Percentiles rank a stretch among this genome's conserved stretches.
phyloP scores from a whole-genome alignment of 1,140 invertebrate species.

The Caerostris darwini region DNA sequence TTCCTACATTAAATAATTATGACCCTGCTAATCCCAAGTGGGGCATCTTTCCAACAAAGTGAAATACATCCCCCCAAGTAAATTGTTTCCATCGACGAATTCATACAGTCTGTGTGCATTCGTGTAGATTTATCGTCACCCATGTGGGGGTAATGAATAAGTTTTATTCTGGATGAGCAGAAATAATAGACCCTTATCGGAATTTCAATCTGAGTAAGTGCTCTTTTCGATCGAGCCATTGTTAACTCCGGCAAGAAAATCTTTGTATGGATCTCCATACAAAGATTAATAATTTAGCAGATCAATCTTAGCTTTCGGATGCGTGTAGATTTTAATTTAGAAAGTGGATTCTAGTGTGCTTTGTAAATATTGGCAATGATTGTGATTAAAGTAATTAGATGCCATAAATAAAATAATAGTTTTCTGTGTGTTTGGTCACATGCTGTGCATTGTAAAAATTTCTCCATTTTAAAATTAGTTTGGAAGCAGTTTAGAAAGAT shows the following conservation, averaged over 20 bases:
- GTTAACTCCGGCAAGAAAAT: background rate
- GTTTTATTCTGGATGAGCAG: background rate
- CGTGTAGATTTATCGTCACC: conserved; percentile 2
- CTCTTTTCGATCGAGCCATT: conserved; percentile 1
- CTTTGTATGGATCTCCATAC: background rate
- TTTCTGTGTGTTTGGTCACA: no score
- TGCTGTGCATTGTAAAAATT: no score
- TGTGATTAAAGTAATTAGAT: no score
- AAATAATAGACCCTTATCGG: conserved; percentile 8
- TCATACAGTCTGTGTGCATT: background rate
- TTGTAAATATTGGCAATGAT: no score
- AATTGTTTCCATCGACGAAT: conserved; percentile 16
- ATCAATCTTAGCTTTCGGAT: background rate
- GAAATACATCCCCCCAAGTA: background rate
- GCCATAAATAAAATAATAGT: no score
- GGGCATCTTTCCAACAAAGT: background rate
- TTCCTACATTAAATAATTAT: background rate
- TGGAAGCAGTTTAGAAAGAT: no score
- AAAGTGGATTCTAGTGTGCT: no score
- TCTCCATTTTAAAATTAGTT: no score
- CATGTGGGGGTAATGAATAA: conserved; percentile 27
- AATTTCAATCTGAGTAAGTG: conserved; percentile 30
- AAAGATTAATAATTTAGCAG: background rate
- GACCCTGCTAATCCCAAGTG: background rate
- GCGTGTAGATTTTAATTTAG: no score